Base-by-base conservation (phyloP, 2,113 vertebrate species). In the Chaetops frenatus region DNA sequence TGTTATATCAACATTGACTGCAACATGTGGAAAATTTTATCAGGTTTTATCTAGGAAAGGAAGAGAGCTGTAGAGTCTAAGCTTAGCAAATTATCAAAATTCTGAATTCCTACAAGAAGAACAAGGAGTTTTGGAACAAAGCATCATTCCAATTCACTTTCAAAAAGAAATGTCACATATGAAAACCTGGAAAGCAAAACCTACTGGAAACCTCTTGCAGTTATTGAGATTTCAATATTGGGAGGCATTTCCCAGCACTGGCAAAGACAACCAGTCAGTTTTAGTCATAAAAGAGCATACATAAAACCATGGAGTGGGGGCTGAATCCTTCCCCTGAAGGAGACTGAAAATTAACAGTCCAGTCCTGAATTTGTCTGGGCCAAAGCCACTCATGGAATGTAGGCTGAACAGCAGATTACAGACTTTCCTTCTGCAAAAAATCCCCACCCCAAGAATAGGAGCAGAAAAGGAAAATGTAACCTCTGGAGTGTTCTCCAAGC, bases 401-500 rank as follows among this genome's bases (percentile, higher is more conserved):
- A 47, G 29, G 18, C 28, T 67, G 35, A 80, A 23, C 71, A 79
- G 87, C 0, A 91, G 42, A 40, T 67, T 42, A 80, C 5, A 79
- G 54, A 69, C 77, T 25, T 74, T 17, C 31, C 5, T 2, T 22
- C 47, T 69, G 12, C 12, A 85, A 44, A 88, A 84, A 58, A 0
- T 31, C 0, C 1, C 11, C n/a, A 18, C 10, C 21, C 11, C 45
- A 84, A 69, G 44, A 71, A 50, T 0, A 47, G 61, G 31, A 86
- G 56, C 9, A 71, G n/a, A 56, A 86, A 81, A 73, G 56, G 56
- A 50, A 81, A 51, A 65, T 8, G 4, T 2, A 86, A 86, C 47
- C 74, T 91, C 65, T 88, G 82, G 69, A 87, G 61, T 1, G 40
- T 74, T 88, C 62, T 27, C 69, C 58, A 51, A 81, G 76, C 61